These are phyloP conservation scores for Synanthedon andrenaeformis DNA, from an alignment of 2,888 invertebrate genomes.

Conservation along the genomic window DNA sequence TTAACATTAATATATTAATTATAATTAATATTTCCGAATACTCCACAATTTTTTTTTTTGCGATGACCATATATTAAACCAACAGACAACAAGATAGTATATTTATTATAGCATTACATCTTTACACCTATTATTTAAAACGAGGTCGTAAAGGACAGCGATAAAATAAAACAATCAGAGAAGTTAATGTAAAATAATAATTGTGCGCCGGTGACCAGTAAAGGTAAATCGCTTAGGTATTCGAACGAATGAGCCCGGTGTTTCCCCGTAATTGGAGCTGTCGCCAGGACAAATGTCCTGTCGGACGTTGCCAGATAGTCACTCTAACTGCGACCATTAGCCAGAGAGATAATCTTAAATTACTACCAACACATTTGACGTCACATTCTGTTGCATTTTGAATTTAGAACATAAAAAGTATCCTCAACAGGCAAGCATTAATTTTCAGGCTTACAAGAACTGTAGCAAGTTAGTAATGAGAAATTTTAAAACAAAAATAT, in stretches of 20 bases:
- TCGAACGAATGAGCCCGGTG: slow-evolving; percentile 44
- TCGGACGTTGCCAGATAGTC: slow-evolving; percentile 51
- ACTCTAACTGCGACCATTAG: slow-evolving; percentile 52
- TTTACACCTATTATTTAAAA: too few relatives aligned
- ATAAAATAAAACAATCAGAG: background rate
- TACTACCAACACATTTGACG: slow-evolving; percentile 16
- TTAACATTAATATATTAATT: too few relatives aligned
- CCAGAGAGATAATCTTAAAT: slow-evolving; percentile 47
- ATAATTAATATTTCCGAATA: too few relatives aligned
- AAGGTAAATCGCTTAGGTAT: slow-evolving; percentile 41
- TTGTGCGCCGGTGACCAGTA: background rate
- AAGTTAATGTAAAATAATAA: background rate
- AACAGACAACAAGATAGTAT: too few relatives aligned
- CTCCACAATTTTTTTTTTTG: too few relatives aligned
- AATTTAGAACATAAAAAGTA: background rate
- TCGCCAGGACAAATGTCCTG: slow-evolving; percentile 56
- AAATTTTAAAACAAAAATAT: too few relatives aligned
- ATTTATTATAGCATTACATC: too few relatives aligned
- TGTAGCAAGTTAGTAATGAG: too few relatives aligned
- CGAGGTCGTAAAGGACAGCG: background rate
- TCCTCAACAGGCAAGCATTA: background rate
- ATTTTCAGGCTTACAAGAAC: background rate
- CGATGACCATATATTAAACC: too few relatives aligned
- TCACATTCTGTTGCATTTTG: background rate
- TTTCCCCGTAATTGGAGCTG: slow-evolving; percentile 60